A percentile compares a stretch with the other conserved stretches of the same genome.
Conservation (phyloP, 2,888 invertebrate species). For the Limnephilus auricula region DNA sequence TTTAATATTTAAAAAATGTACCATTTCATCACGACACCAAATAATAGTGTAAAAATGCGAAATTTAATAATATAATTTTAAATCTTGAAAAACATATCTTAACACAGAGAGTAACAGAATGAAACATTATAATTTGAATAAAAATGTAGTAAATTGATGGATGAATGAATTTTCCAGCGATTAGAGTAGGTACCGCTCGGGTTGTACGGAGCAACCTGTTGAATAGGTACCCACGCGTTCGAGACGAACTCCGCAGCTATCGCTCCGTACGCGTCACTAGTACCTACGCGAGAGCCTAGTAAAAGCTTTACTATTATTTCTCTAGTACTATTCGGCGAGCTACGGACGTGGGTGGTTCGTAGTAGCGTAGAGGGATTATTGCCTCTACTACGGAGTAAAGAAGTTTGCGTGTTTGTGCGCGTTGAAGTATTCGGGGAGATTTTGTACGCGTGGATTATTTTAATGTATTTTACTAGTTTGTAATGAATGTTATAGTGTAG, state of each 20-base stretch:
- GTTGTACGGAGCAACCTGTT: slow-evolving; percentile 22
- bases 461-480: background rate
- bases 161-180: background rate
- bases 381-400: background rate
- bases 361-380: slow-evolving; percentile 14
- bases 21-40: too few species aligned
- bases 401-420: background rate
- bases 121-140: background rate
- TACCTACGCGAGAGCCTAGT: background rate
- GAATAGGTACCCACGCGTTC: background rate
- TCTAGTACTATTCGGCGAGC: slow-evolving; percentile 19
- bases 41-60: too few species aligned
- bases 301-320: slow-evolving; percentile 34
- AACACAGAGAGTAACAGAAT: too few species aligned
- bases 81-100: too few species aligned
- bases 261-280: background rate
- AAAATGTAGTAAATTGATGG: background rate
- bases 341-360: slow-evolving; percentile 14
- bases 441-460: background rate
- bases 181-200: background rate
- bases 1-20: too few species aligned
- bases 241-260: background rate
- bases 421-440: background rate
- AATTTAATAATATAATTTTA: too few species aligned
- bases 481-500: background rate